Percentiles rank a stretch among this genome's conserved stretches.
Conservation (phyloP, 2,888 invertebrate species). For the Chromoteleia sp. region DNA sequence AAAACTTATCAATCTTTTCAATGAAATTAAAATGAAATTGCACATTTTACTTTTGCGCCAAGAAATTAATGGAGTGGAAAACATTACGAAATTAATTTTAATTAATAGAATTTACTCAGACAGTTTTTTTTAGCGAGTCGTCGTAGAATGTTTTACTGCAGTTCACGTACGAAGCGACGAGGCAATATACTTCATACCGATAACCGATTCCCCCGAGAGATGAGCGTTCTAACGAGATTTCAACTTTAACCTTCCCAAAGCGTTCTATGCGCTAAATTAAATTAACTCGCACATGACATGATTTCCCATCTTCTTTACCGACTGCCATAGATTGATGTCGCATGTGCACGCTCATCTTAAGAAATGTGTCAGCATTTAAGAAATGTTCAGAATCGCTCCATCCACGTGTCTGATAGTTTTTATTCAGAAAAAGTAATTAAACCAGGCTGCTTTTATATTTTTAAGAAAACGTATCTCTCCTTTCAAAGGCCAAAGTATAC, state of each 20-base stretch:
- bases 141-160: slow-evolving; percentile 27
- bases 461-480: slow-evolving; percentile 17
- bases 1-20: no score
- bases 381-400: slow-evolving; percentile 3
- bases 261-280: slow-evolving; percentile 71
- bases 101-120: slow-evolving; percentile 37
- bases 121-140: slow-evolving; percentile 25
- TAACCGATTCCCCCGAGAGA: slow-evolving; percentile 75
- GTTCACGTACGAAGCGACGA: slow-evolving; percentile 31
- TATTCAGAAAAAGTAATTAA: slow-evolving; percentile 38
- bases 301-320: slow-evolving; percentile 56
- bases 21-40: not conserved
- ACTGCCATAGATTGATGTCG: slow-evolving; percentile 45
- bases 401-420: slow-evolving; percentile 13
- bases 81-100: slow-evolving; percentile 35
- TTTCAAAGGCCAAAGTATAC: slow-evolving; percentile 13
- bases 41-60: not conserved
- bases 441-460: slow-evolving; percentile 20
- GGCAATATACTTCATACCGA: slow-evolving; percentile 65
- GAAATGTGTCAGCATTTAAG: slow-evolving; percentile 16
- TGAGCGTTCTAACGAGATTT: slow-evolving; percentile 75
- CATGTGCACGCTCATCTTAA: slow-evolving; percentile 29
- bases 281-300: slow-evolving; percentile 73
- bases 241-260: slow-evolving; percentile 63
- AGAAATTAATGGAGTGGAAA: slow-evolving; percentile 12